phyloP scores from a whole-genome alignment of 2,797 vertebrate species.

The Pampus argenteus region DNA sequence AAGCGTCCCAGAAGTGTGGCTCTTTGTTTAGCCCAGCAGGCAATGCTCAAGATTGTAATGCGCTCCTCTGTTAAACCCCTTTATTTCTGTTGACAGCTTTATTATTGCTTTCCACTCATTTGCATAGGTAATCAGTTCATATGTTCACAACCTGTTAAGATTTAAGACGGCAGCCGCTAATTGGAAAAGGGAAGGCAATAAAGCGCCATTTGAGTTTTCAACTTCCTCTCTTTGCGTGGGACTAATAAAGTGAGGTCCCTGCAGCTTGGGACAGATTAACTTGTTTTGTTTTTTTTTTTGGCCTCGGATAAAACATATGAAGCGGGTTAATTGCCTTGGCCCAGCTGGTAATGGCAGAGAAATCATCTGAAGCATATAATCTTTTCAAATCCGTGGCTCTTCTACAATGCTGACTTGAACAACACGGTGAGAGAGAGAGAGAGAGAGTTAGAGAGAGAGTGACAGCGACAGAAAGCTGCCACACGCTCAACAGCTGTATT shows the following conservation, averaged over 20 bases:
- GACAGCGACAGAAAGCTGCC: conserved; percentile 24
- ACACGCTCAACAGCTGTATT: conserved; percentile 13
- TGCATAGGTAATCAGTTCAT: conserved; percentile 75
- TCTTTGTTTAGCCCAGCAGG: conserved; percentile 51
- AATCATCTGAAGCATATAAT: conserved; percentile 59
- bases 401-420: conserved; percentile 17
- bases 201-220: conserved; percentile 48
- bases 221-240: conserved; percentile 46
- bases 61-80: conserved; percentile 48
- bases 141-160: conserved; percentile 65
- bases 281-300: conserved; percentile 63
- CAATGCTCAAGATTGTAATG: conserved; percentile 17
- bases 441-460: conserved; percentile 8
- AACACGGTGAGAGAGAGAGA: conserved; percentile 7
- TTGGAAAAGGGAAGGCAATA: conserved; percentile 70
- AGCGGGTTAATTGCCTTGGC: conserved; percentile 75
- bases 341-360: conserved; percentile 60
- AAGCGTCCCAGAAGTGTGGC: conserved; percentile 21
- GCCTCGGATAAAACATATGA: conserved; percentile 65
- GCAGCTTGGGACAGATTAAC: conserved; percentile 64
- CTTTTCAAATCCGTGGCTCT: conserved; percentile 53
- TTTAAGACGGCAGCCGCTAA: conserved; percentile 73
- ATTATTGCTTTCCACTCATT: conserved; percentile 71
- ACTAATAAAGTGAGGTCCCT: conserved; percentile 58
- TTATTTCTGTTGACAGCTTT: conserved; percentile 74